These are phyloP conservation scores for Dromiciops gliroides DNA, from an alignment of 2,113 vertebrate species.

Conservation along the genomic window DNA sequence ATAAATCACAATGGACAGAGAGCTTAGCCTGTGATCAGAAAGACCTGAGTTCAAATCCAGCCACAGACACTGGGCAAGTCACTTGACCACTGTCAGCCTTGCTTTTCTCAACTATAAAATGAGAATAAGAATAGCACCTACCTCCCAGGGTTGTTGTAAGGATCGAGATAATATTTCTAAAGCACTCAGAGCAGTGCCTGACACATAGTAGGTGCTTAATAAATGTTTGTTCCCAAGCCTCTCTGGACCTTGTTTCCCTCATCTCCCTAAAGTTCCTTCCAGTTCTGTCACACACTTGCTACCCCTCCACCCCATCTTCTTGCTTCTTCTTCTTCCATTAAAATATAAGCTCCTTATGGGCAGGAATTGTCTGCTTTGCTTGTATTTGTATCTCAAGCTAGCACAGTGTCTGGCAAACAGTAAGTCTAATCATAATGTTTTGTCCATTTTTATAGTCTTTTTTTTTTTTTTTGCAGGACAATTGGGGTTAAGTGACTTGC, in stretches of 20 bases:
- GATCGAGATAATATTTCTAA: not conserved
- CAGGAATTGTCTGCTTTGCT: too few relatives aligned
- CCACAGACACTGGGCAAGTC: not conserved
- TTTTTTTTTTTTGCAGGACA: too few relatives aligned
- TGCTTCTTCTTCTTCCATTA: slow-evolving; percentile 2
- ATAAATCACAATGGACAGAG: not conserved
- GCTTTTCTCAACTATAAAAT: not conserved
- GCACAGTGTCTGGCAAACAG: not conserved
- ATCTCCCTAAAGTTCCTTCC: not conserved
- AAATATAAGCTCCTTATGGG: not conserved
- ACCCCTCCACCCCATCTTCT: not conserved
- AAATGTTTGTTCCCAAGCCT: not conserved
- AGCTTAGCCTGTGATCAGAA: not conserved
- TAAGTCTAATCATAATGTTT: not conserved
- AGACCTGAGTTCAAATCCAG: not conserved
- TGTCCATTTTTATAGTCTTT: not conserved
- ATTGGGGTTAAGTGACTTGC: too few relatives aligned
- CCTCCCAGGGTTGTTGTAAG: too few relatives aligned
- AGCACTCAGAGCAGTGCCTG: not conserved
- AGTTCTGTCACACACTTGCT: not conserved
- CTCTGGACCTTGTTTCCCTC: not conserved
- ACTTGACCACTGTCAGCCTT: not conserved
- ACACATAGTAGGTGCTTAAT: not conserved
- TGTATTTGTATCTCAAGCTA: not conserved
- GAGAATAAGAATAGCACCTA: not conserved